Evolutionary conservation across 2,113 vertebrate genomes (phyloP).

Genomic region (Xenopus tropicalis): UCB_Xtro_10.0 CM004443.2:149937501-149938000

Average conservation of each 20-base stretch:
- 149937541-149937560: too few species aligned
- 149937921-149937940: slow-evolving; percentile 42
- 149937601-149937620: too few species aligned
- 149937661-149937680: too few species aligned
- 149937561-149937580: too few species aligned
- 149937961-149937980: slow-evolving; percentile 34
- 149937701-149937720: not conserved
- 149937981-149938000: slow-evolving; percentile 33
- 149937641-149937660: too few species aligned
- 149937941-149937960: slow-evolving; percentile 28
- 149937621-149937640: too few species aligned
- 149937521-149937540: too few species aligned
- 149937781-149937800: slow-evolving; percentile 32
- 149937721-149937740: not conserved
- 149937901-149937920: slow-evolving; percentile 40
- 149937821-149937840: slow-evolving; percentile 31
- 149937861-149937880: slow-evolving; percentile 46
- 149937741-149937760: slow-evolving; percentile 1
- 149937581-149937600: too few species aligned
- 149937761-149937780: slow-evolving; percentile 3
- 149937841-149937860: slow-evolving; percentile 40
- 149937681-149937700: too few species aligned
- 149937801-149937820: slow-evolving; percentile 35
- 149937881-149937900: slow-evolving; percentile 44
- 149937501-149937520: too few species aligned